Base-by-base conservation (phyloP, 1,140 invertebrate species). In the Drosophila mayri region DNA sequence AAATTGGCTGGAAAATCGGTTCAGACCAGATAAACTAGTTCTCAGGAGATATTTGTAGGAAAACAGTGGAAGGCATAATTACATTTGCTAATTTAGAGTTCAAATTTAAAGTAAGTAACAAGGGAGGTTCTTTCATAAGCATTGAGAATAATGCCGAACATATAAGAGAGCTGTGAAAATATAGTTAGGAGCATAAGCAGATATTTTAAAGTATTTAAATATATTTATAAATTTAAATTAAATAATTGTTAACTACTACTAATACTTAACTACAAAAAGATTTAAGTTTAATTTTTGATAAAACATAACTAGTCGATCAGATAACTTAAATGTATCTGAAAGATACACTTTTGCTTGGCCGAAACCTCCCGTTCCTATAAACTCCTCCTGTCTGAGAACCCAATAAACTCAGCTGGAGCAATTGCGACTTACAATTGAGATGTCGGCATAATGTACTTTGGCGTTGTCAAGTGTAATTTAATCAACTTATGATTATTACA, bases 401-500 rank as follows among this genome's bases (percentile, higher is more conserved):
- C 37, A 73, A 75, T 66, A 54, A 64, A 75, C 49, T 43, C 20
- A 35, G 40, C 7, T 30, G 40, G 20, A 47, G 41, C 40, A 75
- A 74, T 50, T 73, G 71, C 68, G 71, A 35, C 60, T 75, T 63
- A 75, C 73, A 61, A 76, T 40, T 59, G 49, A 54, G 25, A 68
- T 71, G 66, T 59, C 52, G 18, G 57, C 57, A 79, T 59, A 41
- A 68, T 28, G 38, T 57, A 44, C 57, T 25, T 28, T 60, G n/a
- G 20, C 55, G 64, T 70, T 64, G 75, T 83, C 76, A 87, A 82
- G 83, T 70, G 64, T 87, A 87, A 86, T 86, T 82, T 83, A 87
- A 86, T 87, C 70, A 82, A 87, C 74, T 82, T 82, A 76, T 79
- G 59, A 87, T 76, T 72, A 70, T 86, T 87, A 73, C 79, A 81